A percentile compares a stretch with the other conserved stretches of the same genome.
phyloP scores from a whole-genome alignment of 2,113 vertebrate genomes.

The Pseudorhombus dupliciocellatus region DNA sequence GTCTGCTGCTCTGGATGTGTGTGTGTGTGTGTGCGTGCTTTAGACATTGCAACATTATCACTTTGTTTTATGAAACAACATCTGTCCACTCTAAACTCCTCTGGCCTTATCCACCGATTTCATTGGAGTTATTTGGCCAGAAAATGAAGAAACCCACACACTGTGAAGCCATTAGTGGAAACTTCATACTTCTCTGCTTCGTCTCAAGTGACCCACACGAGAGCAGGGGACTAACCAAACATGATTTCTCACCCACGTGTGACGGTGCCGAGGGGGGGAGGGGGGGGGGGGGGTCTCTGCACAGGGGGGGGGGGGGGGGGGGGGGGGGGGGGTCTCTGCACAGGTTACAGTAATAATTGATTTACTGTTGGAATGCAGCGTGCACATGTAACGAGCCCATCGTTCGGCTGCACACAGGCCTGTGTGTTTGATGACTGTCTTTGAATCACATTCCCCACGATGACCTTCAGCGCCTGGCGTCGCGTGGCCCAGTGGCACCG shows the following conservation, averaged over 20 bases:
- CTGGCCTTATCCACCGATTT: constrained; percentile 8
- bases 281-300: not conserved
- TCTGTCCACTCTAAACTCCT: constrained; percentile 21
- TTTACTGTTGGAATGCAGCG: not conserved
- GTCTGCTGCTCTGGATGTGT: constrained; percentile 12
- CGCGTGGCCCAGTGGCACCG: not conserved
- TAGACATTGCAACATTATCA: constrained; percentile 26
- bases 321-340: not conserved
- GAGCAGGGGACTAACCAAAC: constrained; percentile 1
- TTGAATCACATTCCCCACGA: not conserved
- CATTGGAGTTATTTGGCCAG: constrained; percentile 8
- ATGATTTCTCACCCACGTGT: not conserved
- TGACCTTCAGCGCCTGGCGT: not conserved
- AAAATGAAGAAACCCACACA: not conserved
- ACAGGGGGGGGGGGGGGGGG: no score
- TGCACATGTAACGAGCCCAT: not conserved
- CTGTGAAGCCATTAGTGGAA: not conserved
- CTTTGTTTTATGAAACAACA: constrained; percentile 68
- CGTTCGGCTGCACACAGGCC: not conserved
- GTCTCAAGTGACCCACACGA: not conserved
- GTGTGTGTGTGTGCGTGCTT: constrained; percentile 17
- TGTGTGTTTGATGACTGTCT: not conserved
- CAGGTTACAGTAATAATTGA: not conserved
- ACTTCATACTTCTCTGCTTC: not conserved
- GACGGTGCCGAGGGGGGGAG: not conserved